These are phyloP conservation scores for Epizoanthus rinbou DNA, from an alignment of 92 coral and sea anemone species.

Conservation along the genomic window DNA sequence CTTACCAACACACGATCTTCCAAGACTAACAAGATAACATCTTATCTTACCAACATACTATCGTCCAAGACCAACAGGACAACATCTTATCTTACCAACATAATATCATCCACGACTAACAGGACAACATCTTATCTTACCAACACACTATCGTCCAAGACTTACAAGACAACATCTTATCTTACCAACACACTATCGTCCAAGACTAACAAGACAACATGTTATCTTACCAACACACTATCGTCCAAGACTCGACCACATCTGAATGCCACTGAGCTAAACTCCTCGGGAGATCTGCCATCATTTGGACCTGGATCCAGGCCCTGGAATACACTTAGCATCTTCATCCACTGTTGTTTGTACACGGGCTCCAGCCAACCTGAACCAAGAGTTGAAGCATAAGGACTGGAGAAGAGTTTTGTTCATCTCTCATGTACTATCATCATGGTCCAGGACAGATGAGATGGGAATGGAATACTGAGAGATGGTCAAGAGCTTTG, in stretches of 20 bases:
- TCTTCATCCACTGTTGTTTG: conserved; percentile 84
- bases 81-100: conserved; percentile 54
- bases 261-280: conserved; percentile 80
- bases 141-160: no score
- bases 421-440: no score
- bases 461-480: no score
- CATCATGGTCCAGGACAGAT: no score
- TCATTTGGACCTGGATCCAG: conserved; percentile 82
- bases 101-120: conserved; percentile 58
- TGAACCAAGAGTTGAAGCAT: background rate
- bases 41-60: background rate
- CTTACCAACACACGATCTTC: background rate
- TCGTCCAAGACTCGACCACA: conserved; percentile 91
- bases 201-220: background rate
- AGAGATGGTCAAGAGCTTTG: no score
- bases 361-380: conserved; percentile 85
- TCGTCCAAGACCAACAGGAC: background rate
- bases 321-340: conserved; percentile 80
- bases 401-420: no score
- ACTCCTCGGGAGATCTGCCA: conserved; percentile 63
- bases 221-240: conserved; percentile 64
- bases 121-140: no score
- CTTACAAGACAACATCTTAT: no score
- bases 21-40: background rate
- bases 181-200: conserved; percentile 5